Conservation (phyloP, 2,797 vertebrate species). For the Lepilemur ruficaudatus region DNA sequence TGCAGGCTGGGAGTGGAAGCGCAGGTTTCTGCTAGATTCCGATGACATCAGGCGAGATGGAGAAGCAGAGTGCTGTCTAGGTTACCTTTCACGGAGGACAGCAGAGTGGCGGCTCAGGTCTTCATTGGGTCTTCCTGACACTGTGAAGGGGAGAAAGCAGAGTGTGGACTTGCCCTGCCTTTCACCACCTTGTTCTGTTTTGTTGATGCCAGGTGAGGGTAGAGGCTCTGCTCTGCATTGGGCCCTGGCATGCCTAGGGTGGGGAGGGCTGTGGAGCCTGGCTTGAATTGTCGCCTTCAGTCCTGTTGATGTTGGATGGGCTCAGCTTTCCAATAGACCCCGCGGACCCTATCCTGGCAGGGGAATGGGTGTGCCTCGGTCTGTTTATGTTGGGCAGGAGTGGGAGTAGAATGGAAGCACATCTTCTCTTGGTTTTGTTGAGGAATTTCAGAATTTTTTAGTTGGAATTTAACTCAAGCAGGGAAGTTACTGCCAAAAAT, state of each 20-base stretch:
- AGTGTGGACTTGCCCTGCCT: background rate
- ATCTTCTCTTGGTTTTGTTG: background rate
- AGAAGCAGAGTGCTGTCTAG: too few species aligned
- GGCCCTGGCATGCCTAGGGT: rapidly evolving
- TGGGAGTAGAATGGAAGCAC: background rate
- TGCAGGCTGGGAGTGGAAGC: background rate
- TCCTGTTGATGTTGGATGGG: background rate
- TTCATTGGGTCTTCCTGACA: background rate
- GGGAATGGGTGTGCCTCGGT: background rate
- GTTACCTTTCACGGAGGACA: background rate
- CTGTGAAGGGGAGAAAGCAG: background rate
- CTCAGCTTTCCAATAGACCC: background rate
- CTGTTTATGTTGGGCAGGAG: background rate
- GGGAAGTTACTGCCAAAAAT: background rate
- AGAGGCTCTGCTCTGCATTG: background rate
- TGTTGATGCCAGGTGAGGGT: background rate
- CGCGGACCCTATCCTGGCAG: background rate
- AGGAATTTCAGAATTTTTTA: background rate
- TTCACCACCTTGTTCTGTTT: background rate
- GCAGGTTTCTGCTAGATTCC: background rate
- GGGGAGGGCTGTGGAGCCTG: background rate
- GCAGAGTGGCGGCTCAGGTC: background rate
- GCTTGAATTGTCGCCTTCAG: background rate
- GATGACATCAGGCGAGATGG: background rate
- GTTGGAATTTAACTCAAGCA: background rate